Evolutionary conservation across 37 sponge, comb jelly and placozoan genomes (phyloP), one percentile per base, ranked within the genome.

Genomic region (Axinella damicornis): DNA sequence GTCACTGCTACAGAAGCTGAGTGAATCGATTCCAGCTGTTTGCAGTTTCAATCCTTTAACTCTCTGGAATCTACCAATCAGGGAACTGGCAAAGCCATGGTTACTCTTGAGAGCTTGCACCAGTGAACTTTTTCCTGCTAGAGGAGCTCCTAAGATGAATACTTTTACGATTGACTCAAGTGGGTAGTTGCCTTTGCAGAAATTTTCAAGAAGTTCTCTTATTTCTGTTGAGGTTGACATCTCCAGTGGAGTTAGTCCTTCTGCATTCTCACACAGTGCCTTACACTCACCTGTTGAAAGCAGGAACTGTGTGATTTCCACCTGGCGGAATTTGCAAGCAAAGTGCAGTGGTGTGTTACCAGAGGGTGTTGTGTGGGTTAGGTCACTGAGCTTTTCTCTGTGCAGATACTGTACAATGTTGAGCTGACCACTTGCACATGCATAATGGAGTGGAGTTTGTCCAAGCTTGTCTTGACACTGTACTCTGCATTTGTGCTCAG

Each of bases 81-180:
- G 19, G 1, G 41, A 35, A 46, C 46, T 46, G 46, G 9, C 6
- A 9, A 46, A 46, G 28, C 66, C 53, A 14, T 1, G 17, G 5
- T 56, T 15, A 17, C 24, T 32, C 31, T 74, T 59, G 12, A 83
- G 55, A 37, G 84, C 74, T 40, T 71, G 55, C 18, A 83, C 71
- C 12, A 83, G 76, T 33, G 84, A 74, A 41, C 84, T 83, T 57
- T 83, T 83, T 22, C 84, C 84, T 52, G 59, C 34, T n/a, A 25
- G 13, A 24, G 84, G 60, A 30, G 73, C 54, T 27, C 84, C 84
- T 0, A 83, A 56, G 40, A 83, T 35, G 61, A 71, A 59, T 4
- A 74, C 38, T 25, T 59, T 55, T 0, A 69, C 59, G 4, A 62
- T 28, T 20, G 83, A 57, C 36, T 74, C 24, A 52, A 61, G 35